Evolutionary conservation across 2,113 vertebrate genomes (phyloP).

Genomic region (Gambusia holbrooki): DNA sequence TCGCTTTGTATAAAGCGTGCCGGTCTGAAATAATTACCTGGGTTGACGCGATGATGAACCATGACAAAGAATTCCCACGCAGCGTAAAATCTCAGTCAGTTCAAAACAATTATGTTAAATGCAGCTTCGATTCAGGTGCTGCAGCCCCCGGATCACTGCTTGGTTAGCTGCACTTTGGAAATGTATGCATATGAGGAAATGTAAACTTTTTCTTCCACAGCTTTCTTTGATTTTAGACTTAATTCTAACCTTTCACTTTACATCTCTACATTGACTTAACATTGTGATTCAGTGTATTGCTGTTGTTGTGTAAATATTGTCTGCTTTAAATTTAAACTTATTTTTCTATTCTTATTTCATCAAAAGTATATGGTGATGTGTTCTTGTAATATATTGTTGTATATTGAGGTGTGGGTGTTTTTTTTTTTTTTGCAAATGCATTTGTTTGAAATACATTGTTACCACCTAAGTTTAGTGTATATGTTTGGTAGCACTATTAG

Average conservation of each 20-base stretch:
- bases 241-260: background rate
- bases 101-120: slow-evolving; percentile 53
- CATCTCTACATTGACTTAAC: background rate
- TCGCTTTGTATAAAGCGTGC: slow-evolving; percentile 26
- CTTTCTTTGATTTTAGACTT: background rate
- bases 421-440: too few relatives aligned
- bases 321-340: background rate
- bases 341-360: background rate
- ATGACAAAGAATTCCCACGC: slow-evolving; percentile 40
- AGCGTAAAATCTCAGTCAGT: slow-evolving; percentile 31
- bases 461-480: too few relatives aligned
- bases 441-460: too few relatives aligned
- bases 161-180: slow-evolving; percentile 26
- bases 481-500: too few relatives aligned
- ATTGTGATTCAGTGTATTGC: background rate
- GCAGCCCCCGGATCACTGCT: slow-evolving; percentile 18
- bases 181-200: slow-evolving; percentile 14
- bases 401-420: too few relatives aligned
- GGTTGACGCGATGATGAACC: slow-evolving; percentile 23
- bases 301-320: background rate
- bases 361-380: background rate
- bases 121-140: slow-evolving; percentile 35
- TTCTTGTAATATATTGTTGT: background rate
- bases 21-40: slow-evolving; percentile 53
- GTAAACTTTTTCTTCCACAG: background rate